These are phyloP conservation scores for Manduca sexta DNA, from an alignment of 1,140 invertebrate genomes.

Conservation along the genomic window DNA sequence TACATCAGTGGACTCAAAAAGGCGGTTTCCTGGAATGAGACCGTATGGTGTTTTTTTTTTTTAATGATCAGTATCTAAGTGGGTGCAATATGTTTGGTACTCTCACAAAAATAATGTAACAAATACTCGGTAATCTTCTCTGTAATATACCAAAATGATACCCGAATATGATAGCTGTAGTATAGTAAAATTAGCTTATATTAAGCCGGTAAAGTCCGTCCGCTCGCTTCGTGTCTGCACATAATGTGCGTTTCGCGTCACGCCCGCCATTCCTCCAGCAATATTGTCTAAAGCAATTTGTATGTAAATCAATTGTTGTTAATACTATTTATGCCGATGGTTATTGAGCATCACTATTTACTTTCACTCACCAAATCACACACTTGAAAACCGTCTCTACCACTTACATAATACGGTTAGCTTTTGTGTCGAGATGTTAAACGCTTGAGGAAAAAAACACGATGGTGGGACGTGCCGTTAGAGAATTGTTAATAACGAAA, in stretches of 20 bases:
- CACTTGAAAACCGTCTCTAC: slow-evolving; percentile 15
- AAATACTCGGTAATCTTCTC: too few species aligned
- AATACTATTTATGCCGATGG: slow-evolving; percentile 71
- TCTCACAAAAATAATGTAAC: too few species aligned
- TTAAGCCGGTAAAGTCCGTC: too few species aligned
- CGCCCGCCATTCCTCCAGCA: slow-evolving; percentile 65
- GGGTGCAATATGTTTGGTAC: too few species aligned
- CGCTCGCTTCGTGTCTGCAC: slow-evolving; percentile 28
- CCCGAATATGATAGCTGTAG: too few species aligned
- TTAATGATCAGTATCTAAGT: too few species aligned
- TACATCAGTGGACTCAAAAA: too few species aligned
- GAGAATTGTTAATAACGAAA: slow-evolving; percentile 59
- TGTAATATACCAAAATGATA: too few species aligned
- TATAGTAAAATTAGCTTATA: too few species aligned
- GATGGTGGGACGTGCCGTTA: slow-evolving; percentile 41
- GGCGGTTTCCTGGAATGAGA: too few species aligned
- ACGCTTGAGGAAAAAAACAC: slow-evolving; percentile 37
- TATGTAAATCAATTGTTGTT: slow-evolving; percentile 73
- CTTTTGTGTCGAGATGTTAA: background rate
- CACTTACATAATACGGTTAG: background rate
- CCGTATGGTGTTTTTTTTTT: too few species aligned
- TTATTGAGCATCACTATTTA: slow-evolving; percentile 67
- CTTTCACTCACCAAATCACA: slow-evolving; percentile 29
- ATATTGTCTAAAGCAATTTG: slow-evolving; percentile 73
- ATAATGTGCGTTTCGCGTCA: slow-evolving; percentile 47